These are phyloP conservation scores for Cynaeus angustus DNA, from an alignment of 2,888 invertebrate species.

Conservation along the genomic window DNA sequence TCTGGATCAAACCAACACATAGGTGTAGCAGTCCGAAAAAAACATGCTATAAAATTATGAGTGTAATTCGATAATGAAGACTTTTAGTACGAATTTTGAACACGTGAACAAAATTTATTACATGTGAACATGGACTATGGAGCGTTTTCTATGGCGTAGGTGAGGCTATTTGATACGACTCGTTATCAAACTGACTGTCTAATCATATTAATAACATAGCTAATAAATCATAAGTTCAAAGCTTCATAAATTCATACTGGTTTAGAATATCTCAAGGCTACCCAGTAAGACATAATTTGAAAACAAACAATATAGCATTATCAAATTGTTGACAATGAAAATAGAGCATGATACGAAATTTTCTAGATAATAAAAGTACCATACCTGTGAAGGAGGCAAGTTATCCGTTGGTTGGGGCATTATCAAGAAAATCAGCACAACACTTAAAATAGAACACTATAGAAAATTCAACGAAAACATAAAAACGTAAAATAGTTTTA, in stretches of 20 bases:
- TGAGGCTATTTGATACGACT: background rate
- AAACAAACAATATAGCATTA: conserved; percentile 4
- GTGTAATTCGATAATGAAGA: too few relatives aligned
- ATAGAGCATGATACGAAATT: conserved; percentile 13
- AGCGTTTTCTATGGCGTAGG: too few relatives aligned
- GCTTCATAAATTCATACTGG: background rate
- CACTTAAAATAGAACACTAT: conserved; percentile 22
- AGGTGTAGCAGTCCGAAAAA: too few relatives aligned
- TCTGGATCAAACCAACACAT: background rate
- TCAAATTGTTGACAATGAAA: conserved; percentile 8
- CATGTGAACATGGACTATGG: too few relatives aligned
- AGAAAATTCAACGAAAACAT: conserved; percentile 28
- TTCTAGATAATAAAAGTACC: conserved; percentile 8
- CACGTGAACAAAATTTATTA: too few relatives aligned
- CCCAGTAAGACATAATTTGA: background rate
- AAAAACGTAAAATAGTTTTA: conserved; percentile 33
- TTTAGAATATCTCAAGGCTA: conserved; percentile 2
- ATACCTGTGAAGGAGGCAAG: conserved; percentile 51
- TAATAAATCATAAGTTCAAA: background rate
- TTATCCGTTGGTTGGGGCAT: conserved; percentile 52
- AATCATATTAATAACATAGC: background rate
- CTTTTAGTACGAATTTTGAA: too few relatives aligned
- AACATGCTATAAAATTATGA: too few relatives aligned
- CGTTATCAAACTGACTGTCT: conserved; percentile 8
- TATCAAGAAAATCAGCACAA: conserved; percentile 28